Base-by-base conservation (phyloP, 1,140 invertebrate genomes). In the Ptiloglossa arizonensis region DNA sequence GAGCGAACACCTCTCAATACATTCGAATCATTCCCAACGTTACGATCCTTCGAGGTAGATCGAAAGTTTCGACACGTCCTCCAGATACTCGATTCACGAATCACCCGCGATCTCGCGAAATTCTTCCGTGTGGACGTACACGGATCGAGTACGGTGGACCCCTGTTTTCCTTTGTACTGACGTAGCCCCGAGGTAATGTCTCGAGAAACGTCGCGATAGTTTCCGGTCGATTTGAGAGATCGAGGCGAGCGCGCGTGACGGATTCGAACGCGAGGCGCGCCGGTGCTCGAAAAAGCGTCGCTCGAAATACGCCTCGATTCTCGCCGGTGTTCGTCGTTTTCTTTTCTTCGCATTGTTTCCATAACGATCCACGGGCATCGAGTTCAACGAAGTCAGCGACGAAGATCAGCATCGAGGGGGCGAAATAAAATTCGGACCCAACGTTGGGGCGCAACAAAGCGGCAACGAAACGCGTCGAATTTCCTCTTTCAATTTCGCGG, bases 401-500 rank as follows among this genome's bases (percentile, higher is more conserved):
- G 15, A 8, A 41, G 5, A 44, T 19, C 19, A 19, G 15, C 44
- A 22, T 19, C 44, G 48, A 57, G 38, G 15, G 27, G 54, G 32
- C 38, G 22, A 57, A 68, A 68, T 76, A 59, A 83, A 78, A 81
- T 77, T 85, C 74, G 59, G 38, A 48, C 44, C 32, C 59, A 52
- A n/a, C n/a, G n/a, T n/a, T n/a, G n/a, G 8, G 24, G 41, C 56
- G 71, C 57, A 79, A 86, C 67, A 82, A 83, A 84, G 87, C 83
- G 81, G 69, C 67, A 52, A 48, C 60, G 69, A 78, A 87, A 87
- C 79, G 83, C 82, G 84, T 87, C 80, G 82, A 89, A 88, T 86
- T 89, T 90, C 87, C 89, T 79, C 81, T 86, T 86, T 86, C 88
- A 88, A 88, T 89, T 88, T 88, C 75, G 82, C 78, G 62, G 59